Percentiles rank a stretch among this genome's conserved stretches.
Conservation (phyloP, 2,888 invertebrate genomes). For the Patella caerulea region DNA sequence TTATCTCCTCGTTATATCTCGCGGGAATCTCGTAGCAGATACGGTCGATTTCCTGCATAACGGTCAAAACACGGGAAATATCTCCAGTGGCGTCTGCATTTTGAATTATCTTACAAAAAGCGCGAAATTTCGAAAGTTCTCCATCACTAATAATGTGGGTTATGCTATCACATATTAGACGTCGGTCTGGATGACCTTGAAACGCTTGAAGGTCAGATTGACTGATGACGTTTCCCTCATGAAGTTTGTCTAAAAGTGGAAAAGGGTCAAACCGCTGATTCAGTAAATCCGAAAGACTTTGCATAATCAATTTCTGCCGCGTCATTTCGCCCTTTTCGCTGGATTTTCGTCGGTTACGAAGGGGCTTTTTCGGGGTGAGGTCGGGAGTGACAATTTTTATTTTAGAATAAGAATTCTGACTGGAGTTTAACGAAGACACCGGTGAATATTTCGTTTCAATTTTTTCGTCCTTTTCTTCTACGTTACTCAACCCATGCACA, state of each 20-base stretch:
- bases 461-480: not conserved
- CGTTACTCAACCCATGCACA: slow-evolving; percentile 18
- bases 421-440: slow-evolving; percentile 18
- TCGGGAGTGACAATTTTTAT: slow-evolving; percentile 59
- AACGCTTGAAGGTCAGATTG: slow-evolving; percentile 52
- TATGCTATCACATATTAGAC: slow-evolving; percentile 58
- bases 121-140: slow-evolving; percentile 48
- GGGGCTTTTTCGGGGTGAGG: slow-evolving; percentile 42
- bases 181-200: slow-evolving; percentile 54
- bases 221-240: slow-evolving; percentile 45
- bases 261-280: slow-evolving; percentile 60
- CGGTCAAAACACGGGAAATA: slow-evolving; percentile 56
- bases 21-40: slow-evolving; percentile 53
- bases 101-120: slow-evolving; percentile 60
- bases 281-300: slow-evolving; percentile 56
- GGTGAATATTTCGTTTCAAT: not conserved
- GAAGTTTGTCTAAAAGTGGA: slow-evolving; percentile 50
- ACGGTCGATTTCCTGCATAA: slow-evolving; percentile 60
- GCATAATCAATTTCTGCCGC: slow-evolving; percentile 56
- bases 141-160: slow-evolving; percentile 50
- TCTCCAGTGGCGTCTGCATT: slow-evolving; percentile 47
- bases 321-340: slow-evolving; percentile 49
- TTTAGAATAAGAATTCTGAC: slow-evolving; percentile 29
- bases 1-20: slow-evolving; percentile 39
- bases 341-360: slow-evolving; percentile 45